Conservation (phyloP, 2,113 vertebrate genomes). For the Paradoxurus hermaphroditus region DNA sequence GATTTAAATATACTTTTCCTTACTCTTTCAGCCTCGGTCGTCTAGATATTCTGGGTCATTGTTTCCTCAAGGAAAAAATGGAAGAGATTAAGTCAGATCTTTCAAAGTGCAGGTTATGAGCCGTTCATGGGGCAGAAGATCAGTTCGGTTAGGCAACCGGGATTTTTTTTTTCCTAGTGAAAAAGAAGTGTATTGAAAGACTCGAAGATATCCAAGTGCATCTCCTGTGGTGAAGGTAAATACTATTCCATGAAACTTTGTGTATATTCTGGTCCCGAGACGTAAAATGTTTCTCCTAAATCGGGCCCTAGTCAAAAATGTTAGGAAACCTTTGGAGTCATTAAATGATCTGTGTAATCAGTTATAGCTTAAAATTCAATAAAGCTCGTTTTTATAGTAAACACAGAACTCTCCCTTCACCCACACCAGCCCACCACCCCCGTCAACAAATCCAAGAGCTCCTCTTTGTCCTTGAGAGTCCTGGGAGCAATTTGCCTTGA, state of each 20-base stretch:
- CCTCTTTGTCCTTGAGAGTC: not conserved
- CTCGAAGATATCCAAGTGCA: not conserved
- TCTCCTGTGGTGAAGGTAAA: not conserved
- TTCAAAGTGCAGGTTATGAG: not conserved
- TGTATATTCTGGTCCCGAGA: not conserved
- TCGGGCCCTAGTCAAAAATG: not conserved
- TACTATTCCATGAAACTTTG: not conserved
- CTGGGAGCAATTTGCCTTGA: not conserved
- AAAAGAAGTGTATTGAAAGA: not conserved
- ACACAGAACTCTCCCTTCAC: not conserved
- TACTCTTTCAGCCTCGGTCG: not conserved
- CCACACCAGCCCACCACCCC: not conserved
- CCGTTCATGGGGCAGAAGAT: not conserved
- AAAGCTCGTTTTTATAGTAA: not conserved
- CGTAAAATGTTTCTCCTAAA: not conserved
- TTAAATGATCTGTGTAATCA: not conserved
- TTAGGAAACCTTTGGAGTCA: not conserved
- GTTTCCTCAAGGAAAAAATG: not conserved
- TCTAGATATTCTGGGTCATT: not conserved
- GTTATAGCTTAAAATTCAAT: not conserved
- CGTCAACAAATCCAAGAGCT: not conserved
- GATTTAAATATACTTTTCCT: not conserved
- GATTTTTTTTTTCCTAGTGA: not conserved
- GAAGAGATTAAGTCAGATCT: constrained; percentile 9
- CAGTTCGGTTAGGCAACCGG: not conserved